These are phyloP conservation scores for Sebastiscus albofasciatus DNA, from an alignment of 2,797 vertebrate genomes.

Conservation along the genomic window DNA sequence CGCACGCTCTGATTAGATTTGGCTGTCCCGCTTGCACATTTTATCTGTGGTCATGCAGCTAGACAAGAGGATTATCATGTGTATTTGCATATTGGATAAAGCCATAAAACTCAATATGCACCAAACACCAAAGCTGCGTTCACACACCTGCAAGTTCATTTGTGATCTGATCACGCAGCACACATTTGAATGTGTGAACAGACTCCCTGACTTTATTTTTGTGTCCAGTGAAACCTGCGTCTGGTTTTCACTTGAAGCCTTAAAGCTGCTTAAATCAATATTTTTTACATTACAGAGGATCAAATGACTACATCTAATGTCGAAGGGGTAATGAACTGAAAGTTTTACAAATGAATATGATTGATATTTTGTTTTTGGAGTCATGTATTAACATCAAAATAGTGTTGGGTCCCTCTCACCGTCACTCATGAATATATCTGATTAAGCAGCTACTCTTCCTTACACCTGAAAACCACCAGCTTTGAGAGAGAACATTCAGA, in stretches of 20 bases:
- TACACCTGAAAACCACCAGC: not conserved
- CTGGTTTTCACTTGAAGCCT: not conserved
- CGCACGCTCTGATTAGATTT: slow-evolving; percentile 10
- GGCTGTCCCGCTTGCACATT: not conserved
- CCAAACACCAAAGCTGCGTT: not conserved
- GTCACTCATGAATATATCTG: not conserved
- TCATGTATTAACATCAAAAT: not conserved
- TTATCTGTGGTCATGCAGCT: slow-evolving; percentile 17
- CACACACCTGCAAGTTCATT: not conserved
- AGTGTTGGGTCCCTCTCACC: not conserved
- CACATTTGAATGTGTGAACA: not conserved
- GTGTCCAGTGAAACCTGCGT: not conserved
- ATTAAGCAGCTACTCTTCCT: not conserved
- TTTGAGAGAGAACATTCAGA: not conserved
- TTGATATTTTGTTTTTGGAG: not conserved
- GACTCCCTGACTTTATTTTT: not conserved
- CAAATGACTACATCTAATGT: not conserved
- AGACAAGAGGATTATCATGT: slow-evolving; percentile 18
- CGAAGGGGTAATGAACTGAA: not conserved
- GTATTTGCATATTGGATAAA: slow-evolving; percentile 26
- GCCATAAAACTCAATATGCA: not conserved
- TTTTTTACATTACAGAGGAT: not conserved
- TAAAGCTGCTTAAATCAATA: not conserved
- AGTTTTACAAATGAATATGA: not conserved
- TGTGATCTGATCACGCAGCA: not conserved